Evolutionary conservation across 1,140 invertebrate genomes (phyloP), one percentile per base, ranked within the genome.

Genomic region (Pseudomyrmex cubaensis): DNA sequence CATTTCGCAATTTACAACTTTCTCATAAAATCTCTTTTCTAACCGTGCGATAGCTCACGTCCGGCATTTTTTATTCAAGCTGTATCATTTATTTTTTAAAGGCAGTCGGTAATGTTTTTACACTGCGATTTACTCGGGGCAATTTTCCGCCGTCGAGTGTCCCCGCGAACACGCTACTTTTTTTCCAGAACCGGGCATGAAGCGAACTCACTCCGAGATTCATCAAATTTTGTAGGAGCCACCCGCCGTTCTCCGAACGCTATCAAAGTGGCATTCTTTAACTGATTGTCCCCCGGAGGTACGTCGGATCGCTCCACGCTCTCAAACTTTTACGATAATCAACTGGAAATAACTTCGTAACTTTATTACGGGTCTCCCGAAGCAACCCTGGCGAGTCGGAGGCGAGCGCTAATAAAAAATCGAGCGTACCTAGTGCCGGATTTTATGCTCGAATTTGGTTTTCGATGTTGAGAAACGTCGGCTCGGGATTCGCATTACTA

Each of bases 291-390:
- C 90, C 90, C 88, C 82, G 83, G 90, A 89, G 90, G 87, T 88
- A 90, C 87, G 78, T 66, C 76, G 84, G 87, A 90, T 91, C 85
- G 89, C 85, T 50, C 83, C 17, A 72, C 73, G 86, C 67, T 78
- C 84, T 73, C 84, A 25, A 90, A 91, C 89, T 91, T 91, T 90
- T 90, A 91, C 90, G 90, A 91, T 91, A 91, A 91, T 91, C 90
- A 91, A 91, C 86, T 89, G 88, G 89, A 87, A 91, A 91, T 90
- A 90, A 90, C 85, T 91, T 91, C 86, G 89, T 90, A 91, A 91
- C 91, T 91, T 91, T 91, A 90, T 91, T 90, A 86, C 85, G 82
- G 61, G 80, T 87, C 90, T 83, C 83, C 78, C 84, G 66, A 70
- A 80, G 76, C 57, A 56, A 44, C 50, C 62, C 50, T 17, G 50